Evolutionary conservation across 1,140 invertebrate genomes (phyloP).

Genomic region (Oppia nitens): DNA sequence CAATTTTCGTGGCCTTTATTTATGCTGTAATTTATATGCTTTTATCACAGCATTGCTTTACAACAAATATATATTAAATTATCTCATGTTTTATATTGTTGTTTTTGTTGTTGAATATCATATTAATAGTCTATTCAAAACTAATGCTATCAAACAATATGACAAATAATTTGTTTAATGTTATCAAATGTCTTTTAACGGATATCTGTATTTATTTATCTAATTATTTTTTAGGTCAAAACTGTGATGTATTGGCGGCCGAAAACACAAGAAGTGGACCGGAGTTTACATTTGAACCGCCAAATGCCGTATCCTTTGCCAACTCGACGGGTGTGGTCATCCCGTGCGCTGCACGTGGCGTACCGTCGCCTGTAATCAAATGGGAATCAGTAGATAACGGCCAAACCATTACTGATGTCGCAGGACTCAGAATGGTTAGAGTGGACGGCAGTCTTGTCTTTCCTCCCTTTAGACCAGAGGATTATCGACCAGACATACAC

Average conservation of each 20-base stretch:
- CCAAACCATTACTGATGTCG: slow-evolving; percentile 37
- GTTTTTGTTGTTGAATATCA: no score
- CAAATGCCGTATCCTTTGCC: slow-evolving; percentile 75
- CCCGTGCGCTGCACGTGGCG: slow-evolving; percentile 74
- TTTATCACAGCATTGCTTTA: no score
- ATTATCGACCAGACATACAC: slow-evolving; percentile 25
- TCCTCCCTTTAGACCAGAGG: slow-evolving; percentile 22
- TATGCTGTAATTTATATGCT: no score
- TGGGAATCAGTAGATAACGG: slow-evolving; percentile 41
- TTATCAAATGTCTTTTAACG: no score
- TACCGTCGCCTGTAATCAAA: slow-evolving; percentile 73
- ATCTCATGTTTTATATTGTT: no score
- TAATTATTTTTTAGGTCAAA: background rate
- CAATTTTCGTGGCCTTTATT: no score
- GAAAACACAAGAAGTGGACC: slow-evolving; percentile 3
- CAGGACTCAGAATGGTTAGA: slow-evolving; percentile 48
- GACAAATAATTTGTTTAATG: no score
- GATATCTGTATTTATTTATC: no score
- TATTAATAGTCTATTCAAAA: no score
- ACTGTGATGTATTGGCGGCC: background rate
- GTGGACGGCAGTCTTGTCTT: slow-evolving; percentile 29
- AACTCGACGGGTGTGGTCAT: slow-evolving; percentile 82
- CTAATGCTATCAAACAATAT: no score
- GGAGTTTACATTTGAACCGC: slow-evolving; percentile 74
- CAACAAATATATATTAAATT: no score